Evolutionary conservation across 1,140 invertebrate genomes (phyloP).

Genomic region (Saccostrea echinata): DNA sequence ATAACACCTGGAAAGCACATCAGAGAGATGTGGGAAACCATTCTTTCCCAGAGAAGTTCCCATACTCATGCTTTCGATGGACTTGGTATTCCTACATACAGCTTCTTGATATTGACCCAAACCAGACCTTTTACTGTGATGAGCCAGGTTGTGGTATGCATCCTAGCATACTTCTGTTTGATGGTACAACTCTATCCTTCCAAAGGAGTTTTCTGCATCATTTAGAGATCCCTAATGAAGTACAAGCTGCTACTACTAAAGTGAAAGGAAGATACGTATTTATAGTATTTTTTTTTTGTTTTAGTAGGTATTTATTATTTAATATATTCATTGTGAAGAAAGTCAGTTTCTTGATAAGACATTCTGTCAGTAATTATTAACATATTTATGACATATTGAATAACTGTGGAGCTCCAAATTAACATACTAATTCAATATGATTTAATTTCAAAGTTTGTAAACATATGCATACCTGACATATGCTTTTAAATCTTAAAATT

Average conservation of each 20-base stretch:
- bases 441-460: too few relatives aligned
- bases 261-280: neutral
- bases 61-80: neutral
- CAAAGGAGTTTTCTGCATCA: constrained; percentile 8
- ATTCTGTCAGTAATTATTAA: too few relatives aligned
- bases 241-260: neutral
- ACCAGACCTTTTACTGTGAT: constrained; percentile 17
- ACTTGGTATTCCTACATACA: neutral
- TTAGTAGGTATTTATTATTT: too few relatives aligned
- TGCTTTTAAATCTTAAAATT: too few relatives aligned
- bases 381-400: too few relatives aligned
- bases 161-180: constrained; percentile 18
- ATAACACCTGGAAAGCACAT: constrained; percentile 27
- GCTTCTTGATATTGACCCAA: neutral
- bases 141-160: constrained; percentile 4
- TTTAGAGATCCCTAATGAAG: neutral
- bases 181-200: constrained; percentile 42
- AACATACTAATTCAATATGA: too few relatives aligned
- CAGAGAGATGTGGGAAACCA: constrained; percentile 27
- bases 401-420: too few relatives aligned
- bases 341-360: neutral
- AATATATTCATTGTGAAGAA: too few relatives aligned
- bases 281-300: too few relatives aligned
- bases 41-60: neutral
- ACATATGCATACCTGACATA: too few relatives aligned